A percentile compares a stretch with the other conserved stretches of the same genome.
Conservation (phyloP, 2,113 vertebrate genomes). For the Sturnus vulgaris region DNA sequence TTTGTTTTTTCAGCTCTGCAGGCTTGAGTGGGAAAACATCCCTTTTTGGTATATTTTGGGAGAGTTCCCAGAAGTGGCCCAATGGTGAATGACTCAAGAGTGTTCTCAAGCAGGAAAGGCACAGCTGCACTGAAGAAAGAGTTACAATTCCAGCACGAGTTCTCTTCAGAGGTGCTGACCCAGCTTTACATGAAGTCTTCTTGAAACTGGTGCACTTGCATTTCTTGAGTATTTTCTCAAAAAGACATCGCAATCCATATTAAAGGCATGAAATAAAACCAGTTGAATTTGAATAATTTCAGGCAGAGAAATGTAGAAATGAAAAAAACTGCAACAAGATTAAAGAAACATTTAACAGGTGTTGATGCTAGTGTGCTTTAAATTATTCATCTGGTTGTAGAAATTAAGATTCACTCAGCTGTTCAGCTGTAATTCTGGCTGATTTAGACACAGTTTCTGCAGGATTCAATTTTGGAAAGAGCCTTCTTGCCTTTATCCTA, state of each 20-base stretch:
- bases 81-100: background rate
- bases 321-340: background rate
- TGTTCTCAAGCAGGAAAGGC: background rate
- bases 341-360: background rate
- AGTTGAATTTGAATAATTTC: background rate
- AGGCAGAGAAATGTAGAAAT: background rate
- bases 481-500: background rate
- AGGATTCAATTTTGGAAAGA: background rate
- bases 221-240: background rate
- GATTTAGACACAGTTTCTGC: background rate
- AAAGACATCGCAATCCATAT: accelerated
- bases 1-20: background rate
- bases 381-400: background rate
- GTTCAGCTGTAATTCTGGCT: background rate
- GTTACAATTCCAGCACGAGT: accelerated
- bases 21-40: background rate
- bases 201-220: background rate
- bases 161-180: constrained; percentile 22
- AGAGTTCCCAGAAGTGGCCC: background rate
- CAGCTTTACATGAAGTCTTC: background rate
- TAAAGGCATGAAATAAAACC: background rate
- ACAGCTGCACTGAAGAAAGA: background rate
- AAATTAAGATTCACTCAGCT: background rate
- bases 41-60: background rate
- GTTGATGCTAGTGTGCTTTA: background rate